These are phyloP conservation scores for Lithophane semibrunnea DNA, from an alignment of 2,888 invertebrate genomes.

Conservation along the genomic window DNA sequence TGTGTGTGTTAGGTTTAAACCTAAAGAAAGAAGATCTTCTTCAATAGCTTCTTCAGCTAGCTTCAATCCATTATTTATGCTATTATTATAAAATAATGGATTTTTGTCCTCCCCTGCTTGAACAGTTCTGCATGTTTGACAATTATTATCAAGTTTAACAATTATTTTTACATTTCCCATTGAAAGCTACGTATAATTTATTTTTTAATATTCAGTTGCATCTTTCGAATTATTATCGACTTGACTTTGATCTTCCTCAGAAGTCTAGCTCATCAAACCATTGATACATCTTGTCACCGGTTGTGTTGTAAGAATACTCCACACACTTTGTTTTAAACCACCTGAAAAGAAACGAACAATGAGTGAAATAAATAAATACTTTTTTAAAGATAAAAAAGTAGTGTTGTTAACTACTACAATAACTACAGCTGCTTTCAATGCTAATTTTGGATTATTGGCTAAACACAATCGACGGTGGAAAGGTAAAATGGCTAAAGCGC, in stretches of 20 bases:
- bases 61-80: too few species aligned
- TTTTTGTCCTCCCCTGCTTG: not conserved
- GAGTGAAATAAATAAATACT: not conserved
- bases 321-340: constrained; percentile 85
- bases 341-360: constrained; percentile 65
- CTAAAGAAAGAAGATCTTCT: too few species aligned
- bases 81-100: not conserved
- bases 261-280: constrained; percentile 88
- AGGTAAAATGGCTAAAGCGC: too few species aligned
- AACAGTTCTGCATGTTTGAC: not conserved
- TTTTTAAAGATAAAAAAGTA: not conserved
- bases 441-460: not conserved
- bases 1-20: too few species aligned
- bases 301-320: constrained; percentile 84
- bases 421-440: not conserved
- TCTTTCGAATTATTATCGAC: not conserved
- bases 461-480: too few species aligned
- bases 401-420: not conserved
- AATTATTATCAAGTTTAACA: not conserved
- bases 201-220: constrained; percentile 7
- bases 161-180: not conserved
- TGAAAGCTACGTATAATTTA: not conserved
- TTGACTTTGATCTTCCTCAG: constrained; percentile 14
- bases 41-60: too few species aligned
- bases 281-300: constrained; percentile 81